Evolutionary conservation across 2,888 invertebrate genomes (phyloP).

Genomic region (Ophion costatus): DNA sequence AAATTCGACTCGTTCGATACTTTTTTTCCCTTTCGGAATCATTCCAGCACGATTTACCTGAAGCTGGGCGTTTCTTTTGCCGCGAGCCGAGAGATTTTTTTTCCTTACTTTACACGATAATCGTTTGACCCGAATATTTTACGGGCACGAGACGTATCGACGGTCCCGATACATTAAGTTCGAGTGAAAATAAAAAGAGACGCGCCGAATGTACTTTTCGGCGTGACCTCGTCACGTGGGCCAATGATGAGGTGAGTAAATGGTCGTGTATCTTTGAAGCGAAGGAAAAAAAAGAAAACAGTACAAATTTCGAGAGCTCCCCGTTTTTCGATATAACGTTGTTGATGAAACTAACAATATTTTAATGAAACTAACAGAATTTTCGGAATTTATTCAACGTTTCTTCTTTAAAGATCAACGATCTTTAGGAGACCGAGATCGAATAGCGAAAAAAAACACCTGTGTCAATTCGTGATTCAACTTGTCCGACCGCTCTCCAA

Average conservation of each 20-base stretch:
- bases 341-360: too few relatives aligned
- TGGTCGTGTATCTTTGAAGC: not conserved
- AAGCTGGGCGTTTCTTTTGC: not conserved
- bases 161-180: conserved; percentile 5
- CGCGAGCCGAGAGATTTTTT: not conserved
- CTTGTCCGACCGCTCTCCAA: not conserved
- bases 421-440: not conserved
- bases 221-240: conserved; percentile 35
- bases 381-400: not conserved
- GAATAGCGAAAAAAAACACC: conserved; percentile 29
- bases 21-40: not conserved
- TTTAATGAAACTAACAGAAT: not conserved
- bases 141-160: not conserved
- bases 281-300: conserved; percentile 2
- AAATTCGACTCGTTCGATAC: too few relatives aligned
- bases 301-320: not conserved
- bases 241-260: conserved; percentile 65
- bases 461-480: conserved; percentile 29
- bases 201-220: not conserved
- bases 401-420: too few relatives aligned
- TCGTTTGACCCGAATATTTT: conserved; percentile 3
- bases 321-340: not conserved
- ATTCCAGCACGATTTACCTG: too few relatives aligned
- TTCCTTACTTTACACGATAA: not conserved
- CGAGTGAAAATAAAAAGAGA: conserved; percentile 13